phyloP scores from a whole-genome alignment of 2,113 vertebrate species.

The Oreotrochilus melanogaster region DNA sequence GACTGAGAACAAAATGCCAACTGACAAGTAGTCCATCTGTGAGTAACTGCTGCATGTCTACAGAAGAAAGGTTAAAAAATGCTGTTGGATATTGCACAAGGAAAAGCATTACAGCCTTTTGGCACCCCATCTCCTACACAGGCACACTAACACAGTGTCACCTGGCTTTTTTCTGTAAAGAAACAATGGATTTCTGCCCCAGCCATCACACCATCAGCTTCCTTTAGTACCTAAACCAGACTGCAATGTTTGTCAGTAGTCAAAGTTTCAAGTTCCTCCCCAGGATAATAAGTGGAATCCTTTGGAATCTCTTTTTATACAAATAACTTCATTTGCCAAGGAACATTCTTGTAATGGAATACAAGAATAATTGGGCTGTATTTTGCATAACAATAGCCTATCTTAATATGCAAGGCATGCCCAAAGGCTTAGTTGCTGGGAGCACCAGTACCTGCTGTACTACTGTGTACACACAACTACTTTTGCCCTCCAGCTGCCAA shows the following conservation, averaged over 20 bases:
- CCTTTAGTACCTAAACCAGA: neutral
- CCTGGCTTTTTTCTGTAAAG: neutral
- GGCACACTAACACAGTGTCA: neutral
- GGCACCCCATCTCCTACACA: neutral
- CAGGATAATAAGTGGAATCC: neutral
- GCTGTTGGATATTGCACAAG: neutral
- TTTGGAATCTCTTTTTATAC: slow-evolving; percentile 1
- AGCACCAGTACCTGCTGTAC: neutral
- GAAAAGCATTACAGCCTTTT: neutral
- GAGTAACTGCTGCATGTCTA: neutral
- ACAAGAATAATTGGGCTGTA: neutral
- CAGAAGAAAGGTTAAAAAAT: neutral
- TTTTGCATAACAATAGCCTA: neutral
- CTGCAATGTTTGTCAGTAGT: neutral
- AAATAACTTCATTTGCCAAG: neutral
- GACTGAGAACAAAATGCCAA: neutral
- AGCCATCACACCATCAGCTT: neutral
- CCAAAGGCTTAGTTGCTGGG: neutral
- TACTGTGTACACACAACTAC: neutral
- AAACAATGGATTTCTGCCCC: neutral
- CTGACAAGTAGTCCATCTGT: neutral
- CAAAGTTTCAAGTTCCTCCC: neutral
- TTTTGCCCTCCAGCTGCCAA: neutral
- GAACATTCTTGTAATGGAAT: neutral
- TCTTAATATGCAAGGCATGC: neutral